These are phyloP conservation scores for Apeira syringaria DNA, from an alignment of 2,888 invertebrate genomes.

Conservation along the genomic window DNA sequence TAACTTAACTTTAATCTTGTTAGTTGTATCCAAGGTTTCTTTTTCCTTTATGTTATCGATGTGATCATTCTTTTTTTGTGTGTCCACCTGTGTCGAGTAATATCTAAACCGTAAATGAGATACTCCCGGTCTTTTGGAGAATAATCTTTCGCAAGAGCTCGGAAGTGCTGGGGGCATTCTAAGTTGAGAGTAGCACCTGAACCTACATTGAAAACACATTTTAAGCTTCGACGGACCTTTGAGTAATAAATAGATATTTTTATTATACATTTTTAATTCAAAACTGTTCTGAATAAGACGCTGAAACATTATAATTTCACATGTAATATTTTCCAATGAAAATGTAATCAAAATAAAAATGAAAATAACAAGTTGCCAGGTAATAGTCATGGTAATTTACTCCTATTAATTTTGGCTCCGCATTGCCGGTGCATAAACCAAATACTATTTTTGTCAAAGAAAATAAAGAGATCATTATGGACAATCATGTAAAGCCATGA, in stretches of 20 bases:
- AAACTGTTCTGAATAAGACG: constrained; percentile 60
- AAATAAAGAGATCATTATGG: too few species aligned
- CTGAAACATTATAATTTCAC: constrained; percentile 67
- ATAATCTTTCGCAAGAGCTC: constrained; percentile 63
- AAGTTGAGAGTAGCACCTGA: constrained; percentile 65
- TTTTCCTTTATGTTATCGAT: constrained; percentile 53
- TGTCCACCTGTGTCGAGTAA: constrained; percentile 66
- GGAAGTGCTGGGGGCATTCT: constrained; percentile 50
- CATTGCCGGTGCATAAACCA: too few species aligned
- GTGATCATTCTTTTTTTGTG: constrained; percentile 58
- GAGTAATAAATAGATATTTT: constrained; percentile 53
- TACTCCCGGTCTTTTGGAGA: constrained; percentile 49
- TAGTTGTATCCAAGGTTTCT: constrained; percentile 47
- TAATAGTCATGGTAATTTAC: too few species aligned
- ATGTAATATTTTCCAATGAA: constrained; percentile 37
- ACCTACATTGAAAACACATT: constrained; percentile 65
- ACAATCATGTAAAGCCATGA: too few species aligned
- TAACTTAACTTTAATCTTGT: constrained; percentile 74
- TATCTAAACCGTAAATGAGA: constrained; percentile 54
- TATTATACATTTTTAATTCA: constrained; percentile 59
- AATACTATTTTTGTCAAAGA: too few species aligned
- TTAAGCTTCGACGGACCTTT: constrained; percentile 44
- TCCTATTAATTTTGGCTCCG: too few species aligned
- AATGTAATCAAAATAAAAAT: constrained; percentile 33
- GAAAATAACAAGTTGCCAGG: too few species aligned